Percentiles rank a stretch among this genome's conserved stretches.
Conservation (phyloP, 2,113 vertebrate species). For the Chloroceryle aenea region DNA sequence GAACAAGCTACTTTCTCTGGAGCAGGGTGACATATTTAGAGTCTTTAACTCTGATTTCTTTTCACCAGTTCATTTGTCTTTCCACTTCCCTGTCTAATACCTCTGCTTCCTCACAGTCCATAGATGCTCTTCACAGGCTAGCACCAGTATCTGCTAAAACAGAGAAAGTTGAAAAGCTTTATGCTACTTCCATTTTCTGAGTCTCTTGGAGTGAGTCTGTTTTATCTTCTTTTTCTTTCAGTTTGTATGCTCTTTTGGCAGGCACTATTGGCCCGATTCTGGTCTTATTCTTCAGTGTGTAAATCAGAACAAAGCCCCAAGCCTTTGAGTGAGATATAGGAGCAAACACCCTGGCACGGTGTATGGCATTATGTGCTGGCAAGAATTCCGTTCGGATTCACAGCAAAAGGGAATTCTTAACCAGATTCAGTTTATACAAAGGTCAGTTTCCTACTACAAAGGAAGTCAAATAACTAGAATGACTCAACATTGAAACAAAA, state of each 20-base stretch:
- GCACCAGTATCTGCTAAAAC: not conserved
- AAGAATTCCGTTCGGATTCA: not conserved
- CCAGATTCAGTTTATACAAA: conserved; percentile 37
- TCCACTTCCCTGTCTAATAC: not conserved
- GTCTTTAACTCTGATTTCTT: not conserved
- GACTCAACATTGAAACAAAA: conserved; percentile 32
- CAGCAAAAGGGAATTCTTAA: conserved; percentile 57
- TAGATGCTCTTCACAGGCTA: not conserved
- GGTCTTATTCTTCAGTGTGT: conserved; percentile 37
- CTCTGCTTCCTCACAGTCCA: not conserved
- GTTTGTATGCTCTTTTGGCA: conserved; percentile 39
- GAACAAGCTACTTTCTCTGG: not conserved
- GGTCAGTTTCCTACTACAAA: conserved; percentile 27
- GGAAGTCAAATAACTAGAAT: conserved; percentile 26
- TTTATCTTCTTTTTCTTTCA: conserved; percentile 56
- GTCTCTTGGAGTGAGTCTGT: conserved; percentile 28
- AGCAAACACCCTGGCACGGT: not conserved
- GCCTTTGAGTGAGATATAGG: conserved; percentile 32
- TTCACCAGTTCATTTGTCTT: not conserved
- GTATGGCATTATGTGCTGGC: not conserved
- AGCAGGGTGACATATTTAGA: not conserved
- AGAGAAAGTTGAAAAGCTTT: conserved; percentile 39
- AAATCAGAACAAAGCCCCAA: conserved; percentile 37
- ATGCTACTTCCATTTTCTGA: conserved; percentile 15
- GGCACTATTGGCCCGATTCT: conserved; percentile 50